A percentile compares a stretch with the other conserved stretches of the same genome.
Evolutionary conservation across 2,113 vertebrate genomes (phyloP).

Genomic region (Clinocottus analis): DNA sequence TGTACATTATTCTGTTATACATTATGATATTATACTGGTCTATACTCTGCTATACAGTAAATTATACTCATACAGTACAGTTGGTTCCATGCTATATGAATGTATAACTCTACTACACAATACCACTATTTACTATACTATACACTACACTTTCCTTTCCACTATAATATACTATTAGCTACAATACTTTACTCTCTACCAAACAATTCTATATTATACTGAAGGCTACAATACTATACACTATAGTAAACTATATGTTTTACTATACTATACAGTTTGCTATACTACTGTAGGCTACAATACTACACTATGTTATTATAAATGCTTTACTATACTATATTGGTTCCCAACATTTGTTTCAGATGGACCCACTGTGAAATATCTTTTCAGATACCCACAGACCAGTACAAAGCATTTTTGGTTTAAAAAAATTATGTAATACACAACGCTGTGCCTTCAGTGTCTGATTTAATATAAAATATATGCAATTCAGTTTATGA

Average conservation of each 20-base stretch:
- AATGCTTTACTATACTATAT: not conserved
- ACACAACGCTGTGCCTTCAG: too few relatives aligned
- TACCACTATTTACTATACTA: not conserved
- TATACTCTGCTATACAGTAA: not conserved
- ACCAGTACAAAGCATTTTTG: too few relatives aligned
- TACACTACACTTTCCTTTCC: too few relatives aligned
- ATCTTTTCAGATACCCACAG: too few relatives aligned
- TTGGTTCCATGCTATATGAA: not conserved
- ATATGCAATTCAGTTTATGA: too few relatives aligned
- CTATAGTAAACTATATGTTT: not conserved
- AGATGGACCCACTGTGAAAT: too few relatives aligned
- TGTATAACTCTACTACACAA: not conserved
- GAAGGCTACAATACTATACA: not conserved
- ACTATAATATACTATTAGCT: not conserved
- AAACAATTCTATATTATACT: not conserved
- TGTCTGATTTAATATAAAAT: too few relatives aligned
- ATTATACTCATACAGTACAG: not conserved
- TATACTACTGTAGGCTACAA: not conserved
- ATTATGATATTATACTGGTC: not conserved
- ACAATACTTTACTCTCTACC: too few relatives aligned
- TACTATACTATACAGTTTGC: not conserved
- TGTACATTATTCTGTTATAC: not conserved
- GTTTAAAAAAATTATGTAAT: too few relatives aligned
- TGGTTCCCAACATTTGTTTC: too few relatives aligned
- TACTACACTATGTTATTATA: not conserved